Evolutionary conservation across 2,797 vertebrate species (phyloP).

Genomic region (Brotula barbata): DNA sequence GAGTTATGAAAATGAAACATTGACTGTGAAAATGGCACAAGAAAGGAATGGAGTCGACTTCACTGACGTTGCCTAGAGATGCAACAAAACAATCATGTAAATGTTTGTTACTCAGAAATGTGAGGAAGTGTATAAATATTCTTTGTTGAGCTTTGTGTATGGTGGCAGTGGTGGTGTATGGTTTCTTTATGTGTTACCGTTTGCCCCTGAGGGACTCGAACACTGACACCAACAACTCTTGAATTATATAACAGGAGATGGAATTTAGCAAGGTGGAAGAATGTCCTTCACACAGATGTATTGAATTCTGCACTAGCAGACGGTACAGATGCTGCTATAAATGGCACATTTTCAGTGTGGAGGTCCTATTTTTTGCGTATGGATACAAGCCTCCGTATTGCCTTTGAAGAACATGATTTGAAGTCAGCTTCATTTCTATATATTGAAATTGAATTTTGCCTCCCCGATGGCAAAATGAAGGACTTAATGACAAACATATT

Average conservation of each 20-base stretch:
- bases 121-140: slow-evolving; percentile 16
- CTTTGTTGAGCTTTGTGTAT: slow-evolving; percentile 1
- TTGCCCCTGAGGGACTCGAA: slow-evolving; percentile 5
- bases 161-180: slow-evolving; percentile 1
- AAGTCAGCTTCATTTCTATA: slow-evolving; percentile 22
- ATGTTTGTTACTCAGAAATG: slow-evolving; percentile 2
- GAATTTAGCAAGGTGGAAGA: slow-evolving; percentile 32
- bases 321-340: slow-evolving; percentile 18
- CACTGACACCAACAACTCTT: slow-evolving; percentile 37
- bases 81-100: slow-evolving; percentile 17
- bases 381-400: slow-evolving; percentile 33
- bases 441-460: slow-evolving; percentile 40
- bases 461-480: slow-evolving; percentile 54
- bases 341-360: slow-evolving; percentile 27
- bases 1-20: neutral
- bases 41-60: neutral
- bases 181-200: slow-evolving; percentile 13
- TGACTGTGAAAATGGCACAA: slow-evolving; percentile 28
- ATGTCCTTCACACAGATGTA: slow-evolving; percentile 21
- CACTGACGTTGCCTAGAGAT: slow-evolving; percentile 30
- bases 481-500: slow-evolving; percentile 53
- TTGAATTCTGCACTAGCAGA: slow-evolving; percentile 5
- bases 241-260: slow-evolving; percentile 64
- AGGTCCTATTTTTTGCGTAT: neutral
- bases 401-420: slow-evolving; percentile 76